These are phyloP conservation scores for Barnardius zonarius DNA, from an alignment of 2,113 vertebrate genomes.

Conservation along the genomic window DNA sequence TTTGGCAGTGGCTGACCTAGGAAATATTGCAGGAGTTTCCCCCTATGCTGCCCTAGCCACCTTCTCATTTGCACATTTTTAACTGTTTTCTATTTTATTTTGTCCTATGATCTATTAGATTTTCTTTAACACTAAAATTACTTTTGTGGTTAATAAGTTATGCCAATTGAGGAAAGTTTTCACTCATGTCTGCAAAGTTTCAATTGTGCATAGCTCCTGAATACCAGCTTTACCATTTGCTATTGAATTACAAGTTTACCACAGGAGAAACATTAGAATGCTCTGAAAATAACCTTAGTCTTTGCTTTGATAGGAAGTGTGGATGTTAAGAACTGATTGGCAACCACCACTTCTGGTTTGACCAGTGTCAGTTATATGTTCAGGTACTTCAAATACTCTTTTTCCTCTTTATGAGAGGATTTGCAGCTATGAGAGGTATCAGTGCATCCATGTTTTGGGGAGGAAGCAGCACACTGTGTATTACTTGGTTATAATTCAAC, in stretches of 20 bases:
- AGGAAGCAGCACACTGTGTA: background rate
- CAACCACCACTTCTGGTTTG: background rate
- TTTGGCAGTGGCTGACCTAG: background rate
- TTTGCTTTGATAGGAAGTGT: background rate
- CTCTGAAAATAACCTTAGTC: background rate
- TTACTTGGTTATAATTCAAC: background rate
- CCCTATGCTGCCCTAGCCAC: rapidly evolving
- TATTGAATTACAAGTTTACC: background rate
- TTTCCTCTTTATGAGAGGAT: background rate
- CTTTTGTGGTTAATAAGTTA: background rate
- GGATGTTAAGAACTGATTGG: background rate
- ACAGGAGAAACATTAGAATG: background rate
- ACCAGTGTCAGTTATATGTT: background rate
- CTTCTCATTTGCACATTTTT: background rate
- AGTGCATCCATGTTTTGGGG: background rate
- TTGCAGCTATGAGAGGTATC: background rate
- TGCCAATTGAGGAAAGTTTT: background rate
- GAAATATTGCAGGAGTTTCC: background rate
- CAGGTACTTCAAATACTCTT: background rate
- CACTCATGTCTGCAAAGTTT: background rate
- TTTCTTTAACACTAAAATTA: background rate
- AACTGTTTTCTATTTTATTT: background rate
- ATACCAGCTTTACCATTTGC: background rate
- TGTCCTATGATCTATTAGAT: background rate
- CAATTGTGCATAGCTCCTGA: background rate